Evolutionary conservation across 2,797 vertebrate species (phyloP), one percentile per base, ranked within the genome.

Genomic region (Sorex maritimensis): DNA sequence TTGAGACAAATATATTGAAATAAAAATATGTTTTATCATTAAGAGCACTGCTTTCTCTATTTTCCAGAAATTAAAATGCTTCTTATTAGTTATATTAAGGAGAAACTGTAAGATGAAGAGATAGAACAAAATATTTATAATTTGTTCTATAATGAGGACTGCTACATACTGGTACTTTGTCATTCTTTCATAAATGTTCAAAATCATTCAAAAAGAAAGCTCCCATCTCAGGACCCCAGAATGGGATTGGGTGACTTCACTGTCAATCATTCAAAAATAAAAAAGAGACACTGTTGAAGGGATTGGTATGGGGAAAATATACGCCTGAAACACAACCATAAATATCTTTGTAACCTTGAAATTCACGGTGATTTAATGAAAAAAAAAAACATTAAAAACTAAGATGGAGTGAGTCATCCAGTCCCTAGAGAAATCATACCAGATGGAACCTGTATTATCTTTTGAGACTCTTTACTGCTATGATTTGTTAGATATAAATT

Each of bases 51-150:
- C 4, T 80, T 34, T 24, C n/a, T 41, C 55, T 77, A 69, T 68
- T 88, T 26, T 75, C 24, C 44, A 38, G n/a, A 8, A 82, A 23
- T 19, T 81, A 63, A 81, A 93, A 90, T 11, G 4, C 11, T 84
- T 89, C 81, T 34, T 67, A 12, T 44, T 88, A 44, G 24, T 86
- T 83, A 68, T 21, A 74, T 34, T 63, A 46, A 38, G 65, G 19
- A 87, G 73, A 49, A 86, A 90, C 17, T 6, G 15, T 15, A 38
- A 58, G 73, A 84, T 15, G 15, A 85, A 44, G n/a, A 91, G 85
- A 74, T 11, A 52, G 34, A 81, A 86, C 77, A 94, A 93, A 88
- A 78, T 68, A 44, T 23, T 41, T 69, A 1, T 79, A 74, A 41
- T n/a, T 81, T 78, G 2, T 34, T 86, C 24, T 81, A 30, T 71